Percentiles rank a stretch among this genome's conserved stretches.
phyloP scores from a whole-genome alignment of 2,113 vertebrate genomes.

The Hiodon alosoides region DNA sequence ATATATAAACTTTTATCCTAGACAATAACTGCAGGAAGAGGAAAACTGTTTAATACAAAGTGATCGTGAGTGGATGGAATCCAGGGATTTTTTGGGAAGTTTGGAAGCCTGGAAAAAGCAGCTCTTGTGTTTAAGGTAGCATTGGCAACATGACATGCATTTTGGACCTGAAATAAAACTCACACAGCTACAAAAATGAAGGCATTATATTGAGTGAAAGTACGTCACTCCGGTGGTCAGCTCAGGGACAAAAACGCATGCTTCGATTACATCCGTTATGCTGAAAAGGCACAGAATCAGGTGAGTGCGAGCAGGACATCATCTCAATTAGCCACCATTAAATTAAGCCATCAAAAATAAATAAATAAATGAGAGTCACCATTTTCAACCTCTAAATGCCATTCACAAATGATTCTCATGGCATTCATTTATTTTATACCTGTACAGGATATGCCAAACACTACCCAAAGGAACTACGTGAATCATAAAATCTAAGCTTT shows the following conservation, averaged over 20 bases:
- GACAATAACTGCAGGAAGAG: conserved; percentile 9
- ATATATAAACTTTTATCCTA: conserved; percentile 19
- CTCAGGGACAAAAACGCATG: background rate
- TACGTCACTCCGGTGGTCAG: too few relatives aligned
- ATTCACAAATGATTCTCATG: conserved; percentile 7
- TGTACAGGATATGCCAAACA: background rate
- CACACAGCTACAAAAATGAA: background rate
- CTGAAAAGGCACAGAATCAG: background rate
- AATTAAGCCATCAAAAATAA: conserved; percentile 6
- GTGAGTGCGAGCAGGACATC: background rate
- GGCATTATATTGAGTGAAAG: background rate
- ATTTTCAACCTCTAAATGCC: conserved; percentile 1
- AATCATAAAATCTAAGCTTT: background rate
- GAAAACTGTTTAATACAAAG: background rate
- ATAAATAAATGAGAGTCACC: background rate
- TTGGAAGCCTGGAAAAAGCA: background rate
- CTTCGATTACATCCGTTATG: background rate
- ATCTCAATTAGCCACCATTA: conserved; percentile 16
- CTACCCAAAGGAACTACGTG: background rate
- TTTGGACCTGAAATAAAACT: background rate
- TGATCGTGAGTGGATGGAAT: background rate
- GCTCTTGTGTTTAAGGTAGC: background rate
- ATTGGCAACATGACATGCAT: background rate
- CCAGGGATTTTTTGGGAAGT: background rate
- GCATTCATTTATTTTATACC: background rate